Conservation (phyloP, 1,140 invertebrate species). For the Pseudomyrmex gracilis region DNA sequence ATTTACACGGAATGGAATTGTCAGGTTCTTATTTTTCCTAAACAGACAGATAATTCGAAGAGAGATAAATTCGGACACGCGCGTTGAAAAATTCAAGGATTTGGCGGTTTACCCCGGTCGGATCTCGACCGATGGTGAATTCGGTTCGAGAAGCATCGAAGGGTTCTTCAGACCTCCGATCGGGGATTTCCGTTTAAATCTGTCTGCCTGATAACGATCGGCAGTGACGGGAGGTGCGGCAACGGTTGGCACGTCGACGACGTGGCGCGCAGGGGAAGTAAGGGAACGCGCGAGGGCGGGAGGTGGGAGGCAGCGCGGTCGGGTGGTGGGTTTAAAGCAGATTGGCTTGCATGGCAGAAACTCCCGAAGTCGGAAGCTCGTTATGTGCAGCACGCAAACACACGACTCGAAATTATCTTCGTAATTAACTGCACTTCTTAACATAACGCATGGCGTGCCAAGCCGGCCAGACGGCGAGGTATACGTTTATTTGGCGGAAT, state of each 20-base stretch:
- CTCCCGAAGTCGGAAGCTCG: constrained; percentile 82
- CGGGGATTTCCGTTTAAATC: constrained; percentile 67
- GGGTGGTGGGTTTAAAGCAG: constrained; percentile 71
- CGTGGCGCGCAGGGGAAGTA: constrained; percentile 19
- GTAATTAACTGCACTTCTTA: constrained; percentile 86
- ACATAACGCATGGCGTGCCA: constrained; percentile 85
- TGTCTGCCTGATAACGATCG: constrained; percentile 70
- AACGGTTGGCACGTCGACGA: constrained; percentile 53
- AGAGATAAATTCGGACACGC: background rate
- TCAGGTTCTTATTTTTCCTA: background rate
- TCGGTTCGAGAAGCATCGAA: constrained; percentile 35
- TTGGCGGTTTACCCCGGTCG: background rate
- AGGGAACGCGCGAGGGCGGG: constrained; percentile 22
- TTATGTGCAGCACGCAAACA: constrained; percentile 85
- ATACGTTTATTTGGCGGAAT: constrained; percentile 80
- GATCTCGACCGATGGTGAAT: background rate
- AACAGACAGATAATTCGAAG: background rate
- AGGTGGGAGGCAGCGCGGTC: constrained; percentile 23
- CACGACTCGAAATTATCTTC: constrained; percentile 85
- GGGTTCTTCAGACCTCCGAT: constrained; percentile 47
- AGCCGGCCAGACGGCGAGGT: constrained; percentile 80
- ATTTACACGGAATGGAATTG: background rate
- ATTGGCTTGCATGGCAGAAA: constrained; percentile 81
- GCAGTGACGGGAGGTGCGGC: constrained; percentile 43
- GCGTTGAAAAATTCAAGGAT: background rate